Conservation (phyloP, 2,888 invertebrate genomes). For the Dichetophora obliterata region DNA sequence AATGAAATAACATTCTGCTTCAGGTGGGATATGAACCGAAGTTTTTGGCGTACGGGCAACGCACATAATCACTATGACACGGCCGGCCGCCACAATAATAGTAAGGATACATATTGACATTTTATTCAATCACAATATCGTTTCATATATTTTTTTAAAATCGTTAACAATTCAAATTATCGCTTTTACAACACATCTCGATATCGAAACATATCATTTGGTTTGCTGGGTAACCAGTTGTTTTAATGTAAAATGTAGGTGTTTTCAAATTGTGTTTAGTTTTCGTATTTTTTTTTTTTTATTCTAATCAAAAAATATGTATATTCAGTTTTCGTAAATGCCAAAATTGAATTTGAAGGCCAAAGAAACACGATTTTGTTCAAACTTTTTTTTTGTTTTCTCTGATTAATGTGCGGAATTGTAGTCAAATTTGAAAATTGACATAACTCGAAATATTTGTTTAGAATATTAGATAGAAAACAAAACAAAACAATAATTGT, state of each 20-base stretch:
- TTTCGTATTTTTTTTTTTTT: not conserved
- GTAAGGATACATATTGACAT: no score
- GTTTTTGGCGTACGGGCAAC: no score
- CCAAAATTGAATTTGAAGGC: slow-evolving; percentile 16
- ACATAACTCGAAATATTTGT: not conserved
- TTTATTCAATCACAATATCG: no score
- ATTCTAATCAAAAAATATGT: not conserved
- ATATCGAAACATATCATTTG: no score
- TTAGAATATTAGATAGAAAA: not conserved
- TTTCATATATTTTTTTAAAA: no score
- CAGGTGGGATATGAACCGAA: no score
- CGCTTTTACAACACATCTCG: no score
- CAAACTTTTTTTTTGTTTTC: not conserved
- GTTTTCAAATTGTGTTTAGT: not conserved
- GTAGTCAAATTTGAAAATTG: not conserved
- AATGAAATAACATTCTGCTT: not conserved
- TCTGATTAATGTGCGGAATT: not conserved
- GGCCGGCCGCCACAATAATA: no score
- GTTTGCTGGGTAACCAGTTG: no score
- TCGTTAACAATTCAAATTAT: no score
- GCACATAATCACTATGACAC: no score
- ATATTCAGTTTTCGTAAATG: not conserved
- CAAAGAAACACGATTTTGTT: not conserved
- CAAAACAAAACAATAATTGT: no score
- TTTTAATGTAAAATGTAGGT: not conserved